Evolutionary conservation across 2,888 invertebrate species (phyloP), one percentile per base, ranked within the genome.

Genomic region (Drosophila yooni): DNA sequence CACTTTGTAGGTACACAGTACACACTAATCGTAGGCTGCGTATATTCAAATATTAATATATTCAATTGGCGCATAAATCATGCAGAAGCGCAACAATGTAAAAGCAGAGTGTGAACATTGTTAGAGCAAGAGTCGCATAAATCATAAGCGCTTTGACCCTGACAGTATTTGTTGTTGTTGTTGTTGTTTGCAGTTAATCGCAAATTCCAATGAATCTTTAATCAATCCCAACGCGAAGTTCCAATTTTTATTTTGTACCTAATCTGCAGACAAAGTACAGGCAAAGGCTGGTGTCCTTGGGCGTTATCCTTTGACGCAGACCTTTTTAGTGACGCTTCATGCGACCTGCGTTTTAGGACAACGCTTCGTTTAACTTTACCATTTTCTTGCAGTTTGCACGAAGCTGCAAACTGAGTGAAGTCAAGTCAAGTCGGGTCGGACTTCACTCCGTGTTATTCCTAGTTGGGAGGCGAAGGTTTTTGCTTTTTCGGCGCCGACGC

Each of bases 151-250:
- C 59, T 33, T 54, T 21, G 48, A 59, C 60, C 66, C 63, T 53
- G 40, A 21, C 56, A 53, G 43, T 65, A 43, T 52, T 61, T 67
- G 31, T 48, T 54, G 51, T 56, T 61, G 61, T 51, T 74, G 56
- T 57, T 66, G 59, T 25, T 75, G 70, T 73, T 77, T 81, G 76
- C 69, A 76, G 82, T 87, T 84, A 81, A 86, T 84, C 86, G 81
- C 75, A 81, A 86, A 83, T 79, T 81, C 77, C 79, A 86, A 86
- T 86, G 77, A 81, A 85, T 85, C 81, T 86, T 81, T 84, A 85
- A 84, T 79, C 76, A 81, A 75, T 34, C 62, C 62, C 51, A 80
- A 56, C 71, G 67, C 67, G 53, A 68, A 52, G 33, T 46, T 33
- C 50, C 51, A 38, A 18, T 3, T 38, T 56, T 52, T 64, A 46